These are phyloP conservation scores for Spizaetus ornatus DNA, from an alignment of 2,113 vertebrate genomes.

Conservation along the genomic window DNA sequence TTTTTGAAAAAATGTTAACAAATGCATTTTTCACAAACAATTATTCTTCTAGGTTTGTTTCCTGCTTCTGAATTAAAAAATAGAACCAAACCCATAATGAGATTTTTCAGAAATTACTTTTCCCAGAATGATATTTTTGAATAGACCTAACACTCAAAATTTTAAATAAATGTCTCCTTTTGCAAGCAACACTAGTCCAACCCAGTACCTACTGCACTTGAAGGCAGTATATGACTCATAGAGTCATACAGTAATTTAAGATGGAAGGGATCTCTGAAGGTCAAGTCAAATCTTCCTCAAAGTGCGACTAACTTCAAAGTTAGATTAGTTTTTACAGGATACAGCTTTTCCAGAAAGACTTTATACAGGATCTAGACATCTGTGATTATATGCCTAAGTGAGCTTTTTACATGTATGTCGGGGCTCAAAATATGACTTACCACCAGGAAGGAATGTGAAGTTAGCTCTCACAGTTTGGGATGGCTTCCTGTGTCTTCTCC, in stretches of 20 bases:
- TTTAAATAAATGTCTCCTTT: neutral
- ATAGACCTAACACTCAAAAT: neutral
- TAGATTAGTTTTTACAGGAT: neutral
- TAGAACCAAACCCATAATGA: neutral
- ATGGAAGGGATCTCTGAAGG: neutral
- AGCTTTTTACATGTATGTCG: neutral
- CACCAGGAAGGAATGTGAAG: neutral
- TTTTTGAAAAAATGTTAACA: neutral
- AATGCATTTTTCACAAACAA: neutral
- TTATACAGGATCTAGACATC: neutral
- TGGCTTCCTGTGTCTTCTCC: neutral
- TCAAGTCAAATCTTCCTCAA: neutral
- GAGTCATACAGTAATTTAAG: neutral
- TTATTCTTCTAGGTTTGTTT: neutral
- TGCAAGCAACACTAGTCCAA: neutral
- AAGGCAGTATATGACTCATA: neutral
- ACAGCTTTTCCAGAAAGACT: neutral
- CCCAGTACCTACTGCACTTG: neutral
- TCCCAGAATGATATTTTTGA: neutral
- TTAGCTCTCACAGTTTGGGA: neutral
- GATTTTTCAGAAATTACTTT: neutral
- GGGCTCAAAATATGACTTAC: neutral
- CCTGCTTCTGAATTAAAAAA: neutral
- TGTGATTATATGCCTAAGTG: neutral
- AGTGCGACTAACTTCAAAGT: neutral